A percentile compares a stretch with the other conserved stretches of the same genome.
These are phyloP conservation scores for Theristicus caerulescens DNA, from an alignment of 2,113 vertebrate genomes.

Conservation along the genomic window DNA sequence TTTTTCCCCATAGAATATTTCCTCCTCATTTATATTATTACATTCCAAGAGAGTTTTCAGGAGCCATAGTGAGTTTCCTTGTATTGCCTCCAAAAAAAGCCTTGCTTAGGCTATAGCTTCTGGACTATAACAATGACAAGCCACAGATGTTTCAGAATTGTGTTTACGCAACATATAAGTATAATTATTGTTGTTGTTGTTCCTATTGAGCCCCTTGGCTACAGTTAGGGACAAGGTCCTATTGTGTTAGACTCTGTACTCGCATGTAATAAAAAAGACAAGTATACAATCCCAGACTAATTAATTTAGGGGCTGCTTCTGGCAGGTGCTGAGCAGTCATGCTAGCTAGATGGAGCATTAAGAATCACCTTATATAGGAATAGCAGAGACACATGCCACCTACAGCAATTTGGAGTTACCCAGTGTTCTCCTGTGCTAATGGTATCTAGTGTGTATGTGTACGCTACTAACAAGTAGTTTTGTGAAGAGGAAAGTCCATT, in stretches of 20 bases:
- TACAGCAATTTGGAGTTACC: background rate
- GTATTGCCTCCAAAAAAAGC: background rate
- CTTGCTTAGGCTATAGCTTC: background rate
- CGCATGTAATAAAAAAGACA: background rate
- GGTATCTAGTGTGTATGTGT: background rate
- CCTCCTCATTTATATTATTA: constrained; percentile 39
- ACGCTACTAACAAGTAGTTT: background rate
- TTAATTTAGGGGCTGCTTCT: background rate
- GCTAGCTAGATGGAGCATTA: background rate
- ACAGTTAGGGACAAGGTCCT: background rate
- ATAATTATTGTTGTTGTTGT: background rate
- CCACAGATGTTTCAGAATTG: constrained; percentile 26
- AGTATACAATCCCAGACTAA: background rate
- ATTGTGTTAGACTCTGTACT: background rate
- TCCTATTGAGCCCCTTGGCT: constrained; percentile 11
- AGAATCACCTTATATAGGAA: background rate
- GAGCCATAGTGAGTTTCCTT: constrained; percentile 9
- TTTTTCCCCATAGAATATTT: constrained; percentile 46
- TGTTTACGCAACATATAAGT: constrained; percentile 22
- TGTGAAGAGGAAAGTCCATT: background rate
- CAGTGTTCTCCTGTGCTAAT: background rate
- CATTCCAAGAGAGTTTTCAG: constrained; percentile 52
- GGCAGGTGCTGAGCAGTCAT: background rate
- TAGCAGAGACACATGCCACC: background rate
- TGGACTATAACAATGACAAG: background rate